Evolutionary conservation across 2,888 invertebrate species (phyloP), one percentile per base, ranked within the genome.

Genomic region (Pterostichus madidus): DNA sequence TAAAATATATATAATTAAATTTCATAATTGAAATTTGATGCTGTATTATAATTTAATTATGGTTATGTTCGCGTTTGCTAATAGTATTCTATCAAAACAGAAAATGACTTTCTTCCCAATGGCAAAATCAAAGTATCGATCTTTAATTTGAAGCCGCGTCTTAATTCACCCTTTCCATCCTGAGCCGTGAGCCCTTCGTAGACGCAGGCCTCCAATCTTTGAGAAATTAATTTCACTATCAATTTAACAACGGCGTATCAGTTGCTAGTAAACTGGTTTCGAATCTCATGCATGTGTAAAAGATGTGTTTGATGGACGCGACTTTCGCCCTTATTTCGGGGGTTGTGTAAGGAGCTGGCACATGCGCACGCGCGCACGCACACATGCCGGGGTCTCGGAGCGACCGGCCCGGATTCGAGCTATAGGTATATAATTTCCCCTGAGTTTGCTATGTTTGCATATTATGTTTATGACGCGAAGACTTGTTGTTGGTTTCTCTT

Each of bases 391-490:
- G 56, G 79, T 64, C 61, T 77, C 56, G 56, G 13, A 35, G 56
- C 39, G 77, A 77, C 77, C 53, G 81, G 56, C 77, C 64, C 56
- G 53, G 76, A 44, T 73, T 53, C 83, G 68, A 39, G 15, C 77
- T 81, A 77, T 83, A 77, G 61, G 76, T 83, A 83, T 87, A 89
- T 89, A 89, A 89, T 89, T 89, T 89, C 89, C 89, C 89, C 84
- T 85, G 89, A 89, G 89, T 89, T 89, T 81, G 77, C 83, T 88
- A 85, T 88, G 89, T 89, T 89, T 90, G 89, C 89, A 88, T 89
- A 89, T 89, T 89, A 89, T 89, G 89, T 89, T 87, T 89, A 89
- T 89, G 88, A 81, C 81, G 81, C 31, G 53, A 52, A 75, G 52
- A 59, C 75, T 81, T 81, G 80, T 73, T 80, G 81, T 81, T 81